Base-by-base conservation (phyloP, 2,888 invertebrate species). In the Calliphora vomitoria region DNA sequence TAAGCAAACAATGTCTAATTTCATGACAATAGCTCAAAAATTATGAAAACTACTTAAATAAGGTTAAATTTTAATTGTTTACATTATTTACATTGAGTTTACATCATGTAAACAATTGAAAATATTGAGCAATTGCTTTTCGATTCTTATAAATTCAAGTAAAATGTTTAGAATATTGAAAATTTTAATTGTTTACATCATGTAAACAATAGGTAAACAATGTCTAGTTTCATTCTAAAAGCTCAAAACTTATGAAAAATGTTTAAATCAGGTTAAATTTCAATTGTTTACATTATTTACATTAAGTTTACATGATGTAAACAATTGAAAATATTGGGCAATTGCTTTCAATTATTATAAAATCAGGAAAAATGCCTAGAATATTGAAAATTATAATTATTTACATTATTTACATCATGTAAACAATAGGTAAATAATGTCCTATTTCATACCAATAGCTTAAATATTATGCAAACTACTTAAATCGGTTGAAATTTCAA, bases 31-130 rank as follows among this genome's bases (percentile, higher is more conserved):
- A 1, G 1, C 13, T 25, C 0, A 18, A 4, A 4, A 25, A 3
- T 11, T 13, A 58, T 25, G 10, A 58, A 13, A 20, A 13, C 8
- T n/a, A 10, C 2, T 38, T 20, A 20, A 20, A 20, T 20, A 3
- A 5, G 13, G 6, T 0, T n/a, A 50, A 50, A 50, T n/a, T n/a
- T 6, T 0, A 55, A 55, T 55, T 20, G 1, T 44, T 41, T 20
- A 15, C 20, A 20, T 55, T 20, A 4, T 55, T 55, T 8, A 55
- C 20, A 44, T 44, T 44, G 10, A 4, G 2, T 44, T 44, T 44
- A 44, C 44, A 20, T 55, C 55, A 55, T 55, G 55, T 55, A 55
- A 20, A 55, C 55, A 55, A 55, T 20, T 55, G 20, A 13, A 55
- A 55, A 55, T 20, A 20, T 4, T 50, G 13, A 8, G n/a, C 4